These are phyloP conservation scores for Cephalophus harveyi DNA, from an alignment of 2,113 vertebrate genomes.

Conservation along the genomic window DNA sequence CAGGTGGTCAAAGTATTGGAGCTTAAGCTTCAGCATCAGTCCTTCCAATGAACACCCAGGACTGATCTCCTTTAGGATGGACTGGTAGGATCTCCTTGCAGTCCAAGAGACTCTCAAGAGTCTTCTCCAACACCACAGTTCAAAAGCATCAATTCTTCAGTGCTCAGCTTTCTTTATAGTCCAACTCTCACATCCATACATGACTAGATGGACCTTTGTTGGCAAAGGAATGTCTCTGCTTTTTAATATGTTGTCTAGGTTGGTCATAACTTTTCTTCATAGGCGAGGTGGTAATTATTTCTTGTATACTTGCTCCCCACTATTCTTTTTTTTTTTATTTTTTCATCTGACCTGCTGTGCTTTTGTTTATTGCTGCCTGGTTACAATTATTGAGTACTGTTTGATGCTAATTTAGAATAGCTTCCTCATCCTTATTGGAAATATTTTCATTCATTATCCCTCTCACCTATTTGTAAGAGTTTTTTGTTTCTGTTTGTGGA, in stretches of 20 bases:
- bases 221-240: neutral
- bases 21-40: neutral
- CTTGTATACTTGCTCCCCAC: neutral
- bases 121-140: neutral
- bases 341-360: neutral
- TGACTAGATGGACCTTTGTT: neutral
- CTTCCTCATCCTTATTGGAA: neutral
- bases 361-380: neutral
- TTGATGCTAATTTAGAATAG: neutral
- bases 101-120: neutral
- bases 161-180: neutral
- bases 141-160: neutral
- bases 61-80: neutral
- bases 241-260: neutral
- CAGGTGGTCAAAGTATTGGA: neutral
- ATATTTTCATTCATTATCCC: neutral
- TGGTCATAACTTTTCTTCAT: neutral
- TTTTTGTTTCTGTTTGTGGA: neutral
- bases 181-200: neutral
- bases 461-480: neutral
- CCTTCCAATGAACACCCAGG: neutral
- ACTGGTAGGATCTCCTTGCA: neutral
- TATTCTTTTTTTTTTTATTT: neutral
- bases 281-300: accelerated
- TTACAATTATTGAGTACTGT: neutral